These are phyloP conservation scores for Oconnorella tubifera DNA, from an alignment of 2,888 invertebrate genomes.

Conservation along the genomic window DNA sequence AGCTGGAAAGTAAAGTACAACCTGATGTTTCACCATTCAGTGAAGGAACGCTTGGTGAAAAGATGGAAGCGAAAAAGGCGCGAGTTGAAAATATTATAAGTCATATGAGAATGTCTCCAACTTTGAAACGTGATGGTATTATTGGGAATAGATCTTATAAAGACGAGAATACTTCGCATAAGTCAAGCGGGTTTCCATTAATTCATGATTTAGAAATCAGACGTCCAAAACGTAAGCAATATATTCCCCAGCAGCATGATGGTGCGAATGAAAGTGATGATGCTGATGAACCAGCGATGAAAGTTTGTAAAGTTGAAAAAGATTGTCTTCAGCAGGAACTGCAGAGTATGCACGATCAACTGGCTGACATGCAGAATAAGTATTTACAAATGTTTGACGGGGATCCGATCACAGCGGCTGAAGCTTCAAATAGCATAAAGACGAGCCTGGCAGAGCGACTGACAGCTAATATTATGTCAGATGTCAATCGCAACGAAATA, in stretches of 20 bases:
- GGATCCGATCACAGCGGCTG: background rate
- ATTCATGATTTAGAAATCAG: too few relatives aligned
- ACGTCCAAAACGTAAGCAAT: slow-evolving; percentile 76
- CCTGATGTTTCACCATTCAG: background rate
- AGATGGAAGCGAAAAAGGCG: slow-evolving; percentile 72
- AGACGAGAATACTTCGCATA: background rate
- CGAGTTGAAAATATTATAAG: slow-evolving; percentile 93
- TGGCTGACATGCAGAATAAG: slow-evolving; percentile 49
- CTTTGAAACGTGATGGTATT: background rate
- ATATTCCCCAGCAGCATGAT: slow-evolving; percentile 85
- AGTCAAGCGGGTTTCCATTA: too few relatives aligned
- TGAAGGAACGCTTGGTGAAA: slow-evolving; percentile 29
- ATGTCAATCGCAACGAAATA: slow-evolving; percentile 16
- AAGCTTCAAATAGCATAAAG: background rate
- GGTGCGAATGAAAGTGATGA: slow-evolving; percentile 47
- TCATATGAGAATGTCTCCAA: slow-evolving; percentile 69
- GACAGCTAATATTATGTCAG: background rate
- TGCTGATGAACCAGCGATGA: slow-evolving; percentile 58
- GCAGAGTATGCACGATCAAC: slow-evolving; percentile 80
- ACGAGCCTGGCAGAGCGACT: slow-evolving; percentile 1
- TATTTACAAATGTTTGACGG: slow-evolving; percentile 18
- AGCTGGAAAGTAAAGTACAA: background rate
- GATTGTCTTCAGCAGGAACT: slow-evolving; percentile 80
- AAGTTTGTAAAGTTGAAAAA: slow-evolving; percentile 44
- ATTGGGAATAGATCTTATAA: background rate